Evolutionary conservation across 1,140 invertebrate genomes (phyloP).

Genomic region (Scaptomyza montana): DNA sequence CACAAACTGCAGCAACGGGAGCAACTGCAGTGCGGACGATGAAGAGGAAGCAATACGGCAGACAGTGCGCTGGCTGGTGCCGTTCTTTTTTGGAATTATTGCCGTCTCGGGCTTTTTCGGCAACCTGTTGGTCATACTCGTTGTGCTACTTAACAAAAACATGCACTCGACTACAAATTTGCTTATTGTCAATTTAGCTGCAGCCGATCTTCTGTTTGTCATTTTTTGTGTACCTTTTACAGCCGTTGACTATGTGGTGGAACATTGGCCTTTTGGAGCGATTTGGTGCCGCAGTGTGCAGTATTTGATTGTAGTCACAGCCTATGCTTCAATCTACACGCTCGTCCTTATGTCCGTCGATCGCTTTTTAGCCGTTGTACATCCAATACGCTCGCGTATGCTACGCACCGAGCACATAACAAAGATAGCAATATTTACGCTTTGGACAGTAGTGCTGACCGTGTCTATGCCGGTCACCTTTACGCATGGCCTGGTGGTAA

Average conservation of each 20-base stretch:
- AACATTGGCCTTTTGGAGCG: constrained; percentile 95
- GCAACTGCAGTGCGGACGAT: constrained; percentile 6
- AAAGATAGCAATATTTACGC: constrained; percentile 88
- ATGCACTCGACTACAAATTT: constrained; percentile 97
- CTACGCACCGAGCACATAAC: constrained; percentile 94
- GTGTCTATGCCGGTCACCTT: constrained; percentile 90
- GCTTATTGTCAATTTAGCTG: constrained; percentile 93
- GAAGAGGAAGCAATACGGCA: constrained; percentile 48
- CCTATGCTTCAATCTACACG: constrained; percentile 96
- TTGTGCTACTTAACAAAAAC: constrained; percentile 92
- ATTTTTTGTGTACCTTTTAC: constrained; percentile 98
- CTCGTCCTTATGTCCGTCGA: constrained; percentile 98
- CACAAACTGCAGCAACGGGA: constrained; percentile 2
- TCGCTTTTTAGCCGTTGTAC: constrained; percentile 96
- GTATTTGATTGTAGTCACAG: constrained; percentile 92
- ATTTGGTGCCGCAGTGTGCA: constrained; percentile 94
- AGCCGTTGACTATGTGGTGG: constrained; percentile 91
- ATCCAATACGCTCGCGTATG: constrained; percentile 93
- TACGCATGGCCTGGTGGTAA: constrained; percentile 88
- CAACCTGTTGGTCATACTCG: constrained; percentile 93
- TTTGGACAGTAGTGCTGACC: constrained; percentile 92
- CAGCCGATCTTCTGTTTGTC: constrained; percentile 96
- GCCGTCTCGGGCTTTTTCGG: constrained; percentile 94
- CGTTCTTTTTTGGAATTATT: constrained; percentile 94
- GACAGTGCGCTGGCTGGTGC: constrained; percentile 86